Base-by-base conservation (phyloP, 2,113 vertebrate genomes). In the Cervus canadensis region DNA sequence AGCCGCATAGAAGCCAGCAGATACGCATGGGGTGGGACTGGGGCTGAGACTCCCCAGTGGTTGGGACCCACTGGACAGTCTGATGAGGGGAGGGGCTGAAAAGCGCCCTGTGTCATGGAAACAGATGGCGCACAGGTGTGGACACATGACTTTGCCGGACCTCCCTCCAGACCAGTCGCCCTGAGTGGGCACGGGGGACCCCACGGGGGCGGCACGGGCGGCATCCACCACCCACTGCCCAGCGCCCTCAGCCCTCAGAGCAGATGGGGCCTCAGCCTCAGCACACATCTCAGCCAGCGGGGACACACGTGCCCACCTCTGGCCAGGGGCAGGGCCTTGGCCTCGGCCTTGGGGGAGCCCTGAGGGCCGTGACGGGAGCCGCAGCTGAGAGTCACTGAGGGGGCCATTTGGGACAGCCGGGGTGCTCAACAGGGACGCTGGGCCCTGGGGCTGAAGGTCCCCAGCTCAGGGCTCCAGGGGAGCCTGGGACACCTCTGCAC, bases 181-280 rank as follows among this genome's bases (percentile, higher is more conserved):
- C 28, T 1, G 3, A 26, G 40, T 7, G 28, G 28, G 78, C 0
- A 3, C 2, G 50, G 43, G 74, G 28, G 19, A 9, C 12, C 2
- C 14, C 6, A 16, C 12, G 1, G 57, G 78, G 40, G 21, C 6
- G 1, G 4, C 36, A 2, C 0, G 4, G 60, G 17, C 14, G 0
- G 59, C 25, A 21, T 17, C 43, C 14, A 1, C 67, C 54, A 10
- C 40, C 57, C 0, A 0, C 7, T 40, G 5, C 10, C 33, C 33
- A 0, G 19, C 0, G 4, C 59, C n/a, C 16, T 8, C 33, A 15
- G 74, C 40, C 59, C 23, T 30, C 23, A 26, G 16, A 30, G 9
- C n/a, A 1, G 11, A 15, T 2, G 43, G 5, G 11, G 16, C 67
- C 26, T 11, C 0, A 1, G 19, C 13, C 25, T 19, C 3, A 4